A percentile compares a stretch with the other conserved stretches of the same genome.
Conservation (phyloP, 1,140 invertebrate genomes). For the Drosophila punjabiensis region DNA sequence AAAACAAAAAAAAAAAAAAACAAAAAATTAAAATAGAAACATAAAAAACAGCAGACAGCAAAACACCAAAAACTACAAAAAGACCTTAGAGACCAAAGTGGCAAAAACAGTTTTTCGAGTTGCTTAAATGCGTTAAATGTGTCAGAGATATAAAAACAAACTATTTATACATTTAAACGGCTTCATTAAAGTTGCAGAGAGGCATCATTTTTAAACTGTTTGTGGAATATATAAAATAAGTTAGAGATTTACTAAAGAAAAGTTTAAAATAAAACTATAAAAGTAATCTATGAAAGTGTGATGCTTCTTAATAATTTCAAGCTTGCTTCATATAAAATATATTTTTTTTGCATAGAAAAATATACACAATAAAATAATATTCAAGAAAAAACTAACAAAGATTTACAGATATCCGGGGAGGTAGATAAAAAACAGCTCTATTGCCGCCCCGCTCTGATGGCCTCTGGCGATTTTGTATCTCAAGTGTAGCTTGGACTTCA, state of each 20-base stretch:
- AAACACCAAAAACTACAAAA: constrained; percentile 33
- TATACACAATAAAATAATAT: neutral
- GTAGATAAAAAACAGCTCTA: neutral
- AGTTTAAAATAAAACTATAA: too few species aligned
- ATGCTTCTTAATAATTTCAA: too few species aligned
- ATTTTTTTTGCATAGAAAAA: constrained; percentile 6
- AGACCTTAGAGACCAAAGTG: constrained; percentile 30
- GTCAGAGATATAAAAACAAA: constrained; percentile 24
- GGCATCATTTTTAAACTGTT: neutral
- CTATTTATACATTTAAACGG: constrained; percentile 37
- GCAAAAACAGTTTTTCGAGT: constrained; percentile 2
- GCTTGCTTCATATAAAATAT: neutral
- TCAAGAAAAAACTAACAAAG: neutral
- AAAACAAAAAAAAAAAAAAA: constrained; percentile 27
- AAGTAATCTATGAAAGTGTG: neutral
- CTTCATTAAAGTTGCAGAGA: constrained; percentile 20
- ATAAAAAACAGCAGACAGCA: constrained; percentile 17
- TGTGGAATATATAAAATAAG: neutral
- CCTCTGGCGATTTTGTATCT: constrained; percentile 17
- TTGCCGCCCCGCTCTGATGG: neutral
- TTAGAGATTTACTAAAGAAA: neutral
- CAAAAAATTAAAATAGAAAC: constrained; percentile 3
- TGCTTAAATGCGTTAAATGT: constrained; percentile 26
- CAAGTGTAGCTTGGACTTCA: constrained; percentile 46
- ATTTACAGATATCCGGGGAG: neutral